These are phyloP conservation scores for Acholoe squamosa DNA, from an alignment of 2,888 invertebrate species.

Conservation along the genomic window DNA sequence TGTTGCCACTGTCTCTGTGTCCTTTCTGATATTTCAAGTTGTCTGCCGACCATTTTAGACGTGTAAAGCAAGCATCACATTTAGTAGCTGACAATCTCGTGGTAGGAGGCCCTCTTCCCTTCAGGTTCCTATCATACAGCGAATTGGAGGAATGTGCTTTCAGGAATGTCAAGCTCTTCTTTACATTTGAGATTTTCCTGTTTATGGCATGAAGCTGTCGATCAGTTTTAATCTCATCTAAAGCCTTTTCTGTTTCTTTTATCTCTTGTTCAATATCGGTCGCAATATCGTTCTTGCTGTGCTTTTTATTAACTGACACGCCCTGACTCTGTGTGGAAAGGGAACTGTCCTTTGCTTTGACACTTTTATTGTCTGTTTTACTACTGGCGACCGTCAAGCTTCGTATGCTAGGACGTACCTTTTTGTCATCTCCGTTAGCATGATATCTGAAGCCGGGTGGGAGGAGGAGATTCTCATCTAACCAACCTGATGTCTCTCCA, in stretches of 20 bases:
- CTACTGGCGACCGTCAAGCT: neutral
- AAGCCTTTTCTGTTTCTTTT: conserved; percentile 4
- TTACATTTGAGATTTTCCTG: neutral
- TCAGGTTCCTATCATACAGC: neutral
- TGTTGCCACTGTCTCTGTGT: neutral
- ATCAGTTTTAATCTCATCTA: conserved; percentile 12
- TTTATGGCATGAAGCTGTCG: conserved; percentile 33
- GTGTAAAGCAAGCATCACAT: conserved; percentile 28
- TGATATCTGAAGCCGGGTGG: conserved; percentile 47
- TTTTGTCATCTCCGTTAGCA: conserved; percentile 36
- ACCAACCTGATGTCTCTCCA: neutral
- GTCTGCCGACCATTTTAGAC: conserved; percentile 2
- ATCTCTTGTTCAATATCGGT: conserved; percentile 21
- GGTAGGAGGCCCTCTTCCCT: neutral
- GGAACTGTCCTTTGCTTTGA: neutral
- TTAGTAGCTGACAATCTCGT: neutral
- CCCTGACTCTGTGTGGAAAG: neutral
- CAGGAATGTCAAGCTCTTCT: neutral
- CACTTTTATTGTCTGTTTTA: neutral
- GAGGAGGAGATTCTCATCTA: neutral
- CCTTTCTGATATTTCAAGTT: neutral
- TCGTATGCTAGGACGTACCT: neutral
- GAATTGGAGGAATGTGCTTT: neutral
- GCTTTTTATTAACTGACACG: neutral
- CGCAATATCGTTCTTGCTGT: neutral